Evolutionary conservation across 2,113 vertebrate species (phyloP), one percentile per base, ranked within the genome.

Genomic region (Spilogale gracilis): DNA sequence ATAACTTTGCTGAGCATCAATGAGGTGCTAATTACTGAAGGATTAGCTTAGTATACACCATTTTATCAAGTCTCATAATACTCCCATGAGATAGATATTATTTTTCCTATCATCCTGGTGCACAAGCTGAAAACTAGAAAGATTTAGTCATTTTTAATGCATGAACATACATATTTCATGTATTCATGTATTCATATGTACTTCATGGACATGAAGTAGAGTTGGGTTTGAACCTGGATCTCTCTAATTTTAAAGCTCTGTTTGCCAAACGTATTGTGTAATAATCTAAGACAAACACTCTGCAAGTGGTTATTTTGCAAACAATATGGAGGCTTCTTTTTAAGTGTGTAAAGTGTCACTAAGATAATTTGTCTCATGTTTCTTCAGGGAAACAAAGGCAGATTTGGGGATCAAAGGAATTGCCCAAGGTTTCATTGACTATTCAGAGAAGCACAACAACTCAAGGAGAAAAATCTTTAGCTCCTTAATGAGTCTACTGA

Each of bases 381-480:
- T 60, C 81, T 92, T 52, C 60, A 87, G 38, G 91, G 67, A 97
- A 95, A 93, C 81, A 96, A 91, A 92, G 11, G 73, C 63, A 96
- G n/a, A 89, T 74, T 97, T 95, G 54, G 67, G 50, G 32, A 97
- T 93, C 76, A 96, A 86, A 65, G 32, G 50, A 94, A 93, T 91
- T 91, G 21, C 73, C 87, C 48, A 89, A 91, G 82, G 93, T 78
- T 93, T 95, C 73, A 94, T 43, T 50, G 89, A 95, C 78, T 96
- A 38, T 71, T 97, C 93, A 97, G 73, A 92, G 58, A 45, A 94
- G 32, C 58, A 96, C 73, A 94, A 65, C 97, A 97, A 98, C 79
- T 97, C 95, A 97, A 93, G 79, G 18, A 93, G 97, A 97, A 97
- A 98, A 97, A 97, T 97, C 95, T 93, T 97, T 97, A 97, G 67